Evolutionary conservation across 2,888 invertebrate species (phyloP).

Genomic region (Cylloceria caligata): DNA sequence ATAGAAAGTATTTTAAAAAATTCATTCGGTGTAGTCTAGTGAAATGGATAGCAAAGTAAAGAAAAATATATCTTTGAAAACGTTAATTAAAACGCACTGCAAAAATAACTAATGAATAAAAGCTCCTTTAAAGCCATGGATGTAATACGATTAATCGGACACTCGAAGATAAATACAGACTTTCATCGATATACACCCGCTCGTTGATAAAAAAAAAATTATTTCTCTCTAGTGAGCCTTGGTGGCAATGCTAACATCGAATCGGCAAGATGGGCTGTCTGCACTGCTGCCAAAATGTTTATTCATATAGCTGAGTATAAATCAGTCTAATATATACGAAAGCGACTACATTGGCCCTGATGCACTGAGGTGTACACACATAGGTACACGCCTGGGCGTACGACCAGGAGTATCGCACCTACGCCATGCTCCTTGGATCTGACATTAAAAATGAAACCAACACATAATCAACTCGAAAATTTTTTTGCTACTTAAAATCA

Average conservation of each 20-base stretch:
- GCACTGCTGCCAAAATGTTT: conserved; percentile 69
- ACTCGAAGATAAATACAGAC: neutral
- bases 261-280: conserved; percentile 65
- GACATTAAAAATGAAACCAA: conserved; percentile 19
- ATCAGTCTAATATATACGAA: conserved; percentile 69
- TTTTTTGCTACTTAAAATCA: conserved; percentile 31
- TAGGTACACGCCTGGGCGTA: neutral
- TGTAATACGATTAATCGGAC: neutral
- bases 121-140: neutral
- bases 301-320: conserved; percentile 74
- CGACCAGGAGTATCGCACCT: conserved; percentile 38
- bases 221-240: conserved; percentile 39
- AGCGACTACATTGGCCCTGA: conserved; percentile 62
- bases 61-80: neutral
- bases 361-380: neutral
- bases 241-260: conserved; percentile 61
- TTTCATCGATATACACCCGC: neutral
- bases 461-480: conserved; percentile 17
- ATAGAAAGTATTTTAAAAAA: neutral
- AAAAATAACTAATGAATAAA: neutral
- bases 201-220: conserved; percentile 6
- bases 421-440: conserved; percentile 38
- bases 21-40: neutral
- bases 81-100: too few species aligned
- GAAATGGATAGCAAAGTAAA: neutral